Conservation (phyloP, 2,888 invertebrate genomes). For the Cordilura impudica region DNA sequence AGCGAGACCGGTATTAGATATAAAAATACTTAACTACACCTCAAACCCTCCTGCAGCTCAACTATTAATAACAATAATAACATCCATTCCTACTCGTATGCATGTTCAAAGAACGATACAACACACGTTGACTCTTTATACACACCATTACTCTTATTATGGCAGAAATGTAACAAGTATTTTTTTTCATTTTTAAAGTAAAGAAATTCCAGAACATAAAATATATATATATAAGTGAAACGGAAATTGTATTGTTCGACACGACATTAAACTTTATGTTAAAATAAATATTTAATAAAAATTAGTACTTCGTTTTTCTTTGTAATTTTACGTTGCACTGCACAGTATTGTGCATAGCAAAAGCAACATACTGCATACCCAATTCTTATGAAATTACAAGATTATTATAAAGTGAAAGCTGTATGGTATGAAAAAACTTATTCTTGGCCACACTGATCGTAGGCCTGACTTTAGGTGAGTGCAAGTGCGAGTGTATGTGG, state of each 20-base stretch:
- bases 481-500: too few species aligned
- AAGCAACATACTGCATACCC: too few species aligned
- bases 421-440: too few species aligned
- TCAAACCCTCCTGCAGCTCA: neutral
- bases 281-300: conserved; percentile 49
- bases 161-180: conserved; percentile 49
- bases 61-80: neutral
- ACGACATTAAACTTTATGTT: conserved; percentile 22
- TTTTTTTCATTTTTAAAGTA: conserved; percentile 15
- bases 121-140: conserved; percentile 4
- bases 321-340: neutral
- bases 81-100: conserved; percentile 7
- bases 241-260: conserved; percentile 46
- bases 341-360: neutral
- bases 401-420: too few species aligned
- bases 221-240: conserved; percentile 10
- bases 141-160: conserved; percentile 24
- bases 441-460: too few species aligned
- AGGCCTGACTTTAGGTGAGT: too few species aligned
- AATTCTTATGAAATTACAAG: too few species aligned
- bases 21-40: conserved; percentile 38
- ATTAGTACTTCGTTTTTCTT: conserved; percentile 21
- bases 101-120: too few species aligned
- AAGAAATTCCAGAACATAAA: neutral
- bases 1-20: neutral